A percentile compares a stretch with the other conserved stretches of the same genome.
These are phyloP conservation scores for Dastarcus helophoroides DNA, from an alignment of 2,888 invertebrate genomes.

Conservation along the genomic window DNA sequence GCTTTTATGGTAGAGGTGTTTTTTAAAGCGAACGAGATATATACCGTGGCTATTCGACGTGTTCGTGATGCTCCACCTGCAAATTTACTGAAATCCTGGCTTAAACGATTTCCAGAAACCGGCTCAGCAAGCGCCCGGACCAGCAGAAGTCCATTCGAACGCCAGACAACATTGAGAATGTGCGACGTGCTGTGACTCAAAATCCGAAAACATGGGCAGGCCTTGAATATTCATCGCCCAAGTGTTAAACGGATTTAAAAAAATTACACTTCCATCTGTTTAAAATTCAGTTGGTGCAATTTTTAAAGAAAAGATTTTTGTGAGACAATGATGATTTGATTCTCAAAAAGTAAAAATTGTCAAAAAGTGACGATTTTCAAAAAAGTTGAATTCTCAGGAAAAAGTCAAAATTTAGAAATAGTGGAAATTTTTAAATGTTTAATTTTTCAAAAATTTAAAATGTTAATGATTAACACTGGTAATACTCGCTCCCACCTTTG, in stretches of 20 bases:
- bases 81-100: background rate
- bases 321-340: too few species aligned
- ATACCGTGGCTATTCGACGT: conserved; percentile 1
- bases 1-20: conserved; percentile 1
- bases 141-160: background rate
- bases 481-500: too few species aligned
- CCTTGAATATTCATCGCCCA: background rate
- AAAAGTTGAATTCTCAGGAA: too few species aligned
- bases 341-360: too few species aligned
- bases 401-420: too few species aligned
- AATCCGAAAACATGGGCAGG: background rate
- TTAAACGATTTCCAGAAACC: background rate
- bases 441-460: too few species aligned
- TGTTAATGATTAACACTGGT: too few species aligned
- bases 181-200: conserved; percentile 1
- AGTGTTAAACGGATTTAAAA: background rate
- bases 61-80: background rate
- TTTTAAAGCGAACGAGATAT: background rate
- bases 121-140: background rate
- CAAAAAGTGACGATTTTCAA: too few species aligned
- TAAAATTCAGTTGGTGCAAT: conserved; percentile 1
- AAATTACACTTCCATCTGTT: background rate
- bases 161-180: conserved; percentile 1
- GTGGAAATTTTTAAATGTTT: too few species aligned
- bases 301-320: background rate